Conservation (phyloP, 2,888 invertebrate species). For the Nomada ferruginata region DNA sequence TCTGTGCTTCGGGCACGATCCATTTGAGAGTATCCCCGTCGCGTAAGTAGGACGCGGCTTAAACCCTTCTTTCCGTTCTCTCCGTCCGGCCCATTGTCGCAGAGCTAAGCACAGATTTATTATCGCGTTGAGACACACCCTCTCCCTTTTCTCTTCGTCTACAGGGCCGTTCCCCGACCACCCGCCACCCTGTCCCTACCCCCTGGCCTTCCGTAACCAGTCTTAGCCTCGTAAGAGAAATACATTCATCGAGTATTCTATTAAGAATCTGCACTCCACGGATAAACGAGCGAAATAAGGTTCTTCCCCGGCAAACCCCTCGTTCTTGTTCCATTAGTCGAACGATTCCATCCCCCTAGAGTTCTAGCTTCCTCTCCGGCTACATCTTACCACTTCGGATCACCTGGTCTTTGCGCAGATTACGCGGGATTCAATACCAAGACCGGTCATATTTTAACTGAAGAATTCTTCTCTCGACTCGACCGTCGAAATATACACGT, state of each 20-base stretch:
- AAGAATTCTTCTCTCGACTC: not conserved
- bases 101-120: slow-evolving; percentile 81
- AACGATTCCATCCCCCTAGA: slow-evolving; percentile 65
- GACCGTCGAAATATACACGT: not conserved
- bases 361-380: slow-evolving; percentile 38
- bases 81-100: slow-evolving; percentile 77
- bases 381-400: slow-evolving; percentile 54
- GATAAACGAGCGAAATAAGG: slow-evolving; percentile 77
- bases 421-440: slow-evolving; percentile 40
- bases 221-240: slow-evolving; percentile 78
- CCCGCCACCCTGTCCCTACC: slow-evolving; percentile 27
- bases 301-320: slow-evolving; percentile 57
- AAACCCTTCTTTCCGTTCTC: slow-evolving; percentile 79
- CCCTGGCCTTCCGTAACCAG: slow-evolving; percentile 66
- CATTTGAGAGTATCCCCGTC: slow-evolving; percentile 75
- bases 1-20: slow-evolving; percentile 75
- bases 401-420: slow-evolving; percentile 57
- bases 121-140: slow-evolving; percentile 75
- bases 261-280: slow-evolving; percentile 79
- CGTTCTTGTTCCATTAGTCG: slow-evolving; percentile 71
- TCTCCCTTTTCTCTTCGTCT: slow-evolving; percentile 41
- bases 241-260: slow-evolving; percentile 82
- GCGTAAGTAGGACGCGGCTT: slow-evolving; percentile 78
- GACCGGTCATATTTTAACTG: slow-evolving; percentile 1
- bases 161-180: slow-evolving; percentile 16